phyloP scores from a whole-genome alignment of 2,888 invertebrate genomes.

The Acleris holmiana region DNA sequence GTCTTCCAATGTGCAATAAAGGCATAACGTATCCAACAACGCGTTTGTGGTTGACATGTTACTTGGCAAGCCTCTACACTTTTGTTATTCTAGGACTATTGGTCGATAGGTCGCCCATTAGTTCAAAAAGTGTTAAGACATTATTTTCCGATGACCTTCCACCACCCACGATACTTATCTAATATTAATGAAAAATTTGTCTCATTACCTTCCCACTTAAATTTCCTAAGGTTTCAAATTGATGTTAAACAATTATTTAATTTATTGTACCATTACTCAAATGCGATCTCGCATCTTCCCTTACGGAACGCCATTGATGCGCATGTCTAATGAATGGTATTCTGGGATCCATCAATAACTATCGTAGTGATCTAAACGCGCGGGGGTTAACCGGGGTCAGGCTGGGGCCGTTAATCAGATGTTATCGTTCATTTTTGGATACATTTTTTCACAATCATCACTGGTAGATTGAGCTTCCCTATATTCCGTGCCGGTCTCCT shows the following conservation, averaged over 20 bases:
- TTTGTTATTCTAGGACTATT: too few relatives aligned
- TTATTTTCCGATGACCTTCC: too few relatives aligned
- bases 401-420: conserved; percentile 29
- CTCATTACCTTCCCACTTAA: conserved; percentile 2
- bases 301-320: conserved; percentile 17
- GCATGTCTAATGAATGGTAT: conserved; percentile 28
- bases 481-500: background rate
- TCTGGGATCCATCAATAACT: conserved; percentile 31
- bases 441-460: conserved; percentile 24
- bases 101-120: too few relatives aligned
- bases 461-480: background rate
- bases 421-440: conserved; percentile 21
- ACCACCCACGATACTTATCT: background rate
- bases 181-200: background rate
- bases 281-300: conserved; percentile 14
- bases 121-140: too few relatives aligned
- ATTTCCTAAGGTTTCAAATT: conserved; percentile 17
- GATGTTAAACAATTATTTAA: conserved; percentile 20
- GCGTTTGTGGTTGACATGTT: too few relatives aligned
- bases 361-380: conserved; percentile 31
- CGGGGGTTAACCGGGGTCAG: conserved; percentile 44
- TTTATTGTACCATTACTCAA: conserved; percentile 26
- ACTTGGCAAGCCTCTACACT: too few relatives aligned
- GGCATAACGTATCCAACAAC: too few relatives aligned
- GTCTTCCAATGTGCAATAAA: too few relatives aligned